Conservation (phyloP, 1,140 invertebrate genomes). For the Drosophila willistoni region DNA sequence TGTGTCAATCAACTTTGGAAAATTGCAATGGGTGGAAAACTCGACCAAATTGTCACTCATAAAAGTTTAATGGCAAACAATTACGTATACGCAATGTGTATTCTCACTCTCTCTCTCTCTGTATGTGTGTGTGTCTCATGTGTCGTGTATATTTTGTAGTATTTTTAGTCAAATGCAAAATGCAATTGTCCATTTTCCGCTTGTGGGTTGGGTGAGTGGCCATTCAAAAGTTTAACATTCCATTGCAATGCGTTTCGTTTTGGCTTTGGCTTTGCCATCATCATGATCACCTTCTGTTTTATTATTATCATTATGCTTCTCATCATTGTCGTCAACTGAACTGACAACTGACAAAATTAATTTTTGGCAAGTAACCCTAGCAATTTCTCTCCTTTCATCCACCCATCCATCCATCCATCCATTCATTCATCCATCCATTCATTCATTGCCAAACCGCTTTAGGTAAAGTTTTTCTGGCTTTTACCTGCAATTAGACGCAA, state of each 20-base stretch:
- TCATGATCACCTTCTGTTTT: not conserved
- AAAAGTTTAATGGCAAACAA: constrained; percentile 68
- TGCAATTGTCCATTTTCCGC: constrained; percentile 53
- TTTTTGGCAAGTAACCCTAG: constrained; percentile 31
- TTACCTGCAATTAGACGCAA: constrained; percentile 80
- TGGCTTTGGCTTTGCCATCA: not conserved
- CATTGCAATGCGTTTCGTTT: constrained; percentile 11
- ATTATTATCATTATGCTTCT: not conserved
- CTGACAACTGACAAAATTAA: constrained; percentile 78
- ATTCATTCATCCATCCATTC: not conserved
- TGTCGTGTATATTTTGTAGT: constrained; percentile 12
- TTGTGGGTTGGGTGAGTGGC: constrained; percentile 39
- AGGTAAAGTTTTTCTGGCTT: constrained; percentile 69
- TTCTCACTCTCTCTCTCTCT: constrained; percentile 7
- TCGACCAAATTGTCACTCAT: constrained; percentile 75
- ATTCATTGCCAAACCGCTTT: constrained; percentile 36
- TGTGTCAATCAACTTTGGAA: constrained; percentile 19
- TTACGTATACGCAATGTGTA: constrained; percentile 73
- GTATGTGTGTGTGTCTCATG: constrained; percentile 44
- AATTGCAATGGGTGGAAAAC: constrained; percentile 35
- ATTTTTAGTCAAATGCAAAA: constrained; percentile 13
- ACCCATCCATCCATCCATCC: not conserved
- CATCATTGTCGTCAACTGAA: constrained; percentile 25
- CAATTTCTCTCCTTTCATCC: not conserved
- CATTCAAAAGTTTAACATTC: constrained; percentile 56